Evolutionary conservation across 2,797 vertebrate species (phyloP).

Genomic region (Tokudaia muenninki): DNA sequence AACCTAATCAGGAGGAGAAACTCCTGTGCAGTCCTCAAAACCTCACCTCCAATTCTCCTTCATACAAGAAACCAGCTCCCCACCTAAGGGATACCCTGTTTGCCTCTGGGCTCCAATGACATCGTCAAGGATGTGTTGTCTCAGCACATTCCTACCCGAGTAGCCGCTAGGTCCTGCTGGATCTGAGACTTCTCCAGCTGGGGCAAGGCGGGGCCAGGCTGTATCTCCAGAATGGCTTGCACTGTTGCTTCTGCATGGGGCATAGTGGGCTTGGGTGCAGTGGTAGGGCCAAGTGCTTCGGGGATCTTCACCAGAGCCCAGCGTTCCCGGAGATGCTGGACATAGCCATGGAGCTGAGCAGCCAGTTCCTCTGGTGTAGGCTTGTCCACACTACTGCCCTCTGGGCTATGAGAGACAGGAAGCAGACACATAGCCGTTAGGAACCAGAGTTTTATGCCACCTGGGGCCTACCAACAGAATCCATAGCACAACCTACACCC

Average conservation of each 20-base stretch:
- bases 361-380: constrained; percentile 61
- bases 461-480: not conserved
- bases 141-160: constrained; percentile 88
- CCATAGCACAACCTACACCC: too few relatives aligned
- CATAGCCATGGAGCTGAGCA: constrained; percentile 86
- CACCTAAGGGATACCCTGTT: not conserved
- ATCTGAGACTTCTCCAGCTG: constrained; percentile 90
- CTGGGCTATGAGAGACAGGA: constrained; percentile 15
- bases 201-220: constrained; percentile 81
- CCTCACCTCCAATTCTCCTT: not conserved
- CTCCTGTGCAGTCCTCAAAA: constrained; percentile 58
- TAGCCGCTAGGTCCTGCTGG: constrained; percentile 89
- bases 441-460: not conserved
- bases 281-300: constrained; percentile 58
- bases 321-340: constrained; percentile 88
- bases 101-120: not conserved
- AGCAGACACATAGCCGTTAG: too few relatives aligned
- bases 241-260: constrained; percentile 75
- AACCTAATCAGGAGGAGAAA: constrained; percentile 22
- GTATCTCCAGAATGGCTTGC: constrained; percentile 76
- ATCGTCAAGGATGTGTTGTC: not conserved
- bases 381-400: constrained; percentile 70
- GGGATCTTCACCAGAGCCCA: constrained; percentile 89
- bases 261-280: constrained; percentile 69
- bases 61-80: not conserved